Evolutionary conservation across 2,797 vertebrate species (phyloP).

Genomic region (Uromys caudimaculatus): DNA sequence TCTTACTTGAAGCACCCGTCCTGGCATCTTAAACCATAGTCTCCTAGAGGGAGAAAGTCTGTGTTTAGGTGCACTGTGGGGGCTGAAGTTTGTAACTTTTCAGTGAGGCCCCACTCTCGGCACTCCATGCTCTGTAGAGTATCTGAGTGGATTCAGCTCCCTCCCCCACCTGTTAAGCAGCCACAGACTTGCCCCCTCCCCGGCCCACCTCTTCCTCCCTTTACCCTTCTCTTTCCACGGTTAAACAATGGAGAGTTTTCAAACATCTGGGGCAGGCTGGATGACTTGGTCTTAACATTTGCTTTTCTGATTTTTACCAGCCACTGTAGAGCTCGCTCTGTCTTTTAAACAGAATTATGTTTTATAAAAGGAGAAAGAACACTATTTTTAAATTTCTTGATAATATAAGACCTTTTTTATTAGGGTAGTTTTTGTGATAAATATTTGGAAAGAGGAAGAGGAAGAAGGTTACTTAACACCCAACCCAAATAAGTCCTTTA

Average conservation of each 20-base stretch:
- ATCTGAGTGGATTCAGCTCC: neutral
- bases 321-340: constrained; percentile 21
- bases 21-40: neutral
- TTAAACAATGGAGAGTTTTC: neutral
- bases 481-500: neutral
- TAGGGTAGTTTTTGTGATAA: constrained; percentile 38
- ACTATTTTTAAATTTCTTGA: neutral
- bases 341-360: neutral
- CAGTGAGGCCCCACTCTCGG: neutral
- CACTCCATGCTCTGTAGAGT: neutral
- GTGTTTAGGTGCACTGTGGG: neutral
- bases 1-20: neutral
- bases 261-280: neutral
- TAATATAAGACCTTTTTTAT: neutral
- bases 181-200: neutral
- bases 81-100: neutral
- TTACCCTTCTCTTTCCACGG: neutral
- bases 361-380: neutral
- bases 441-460: constrained; percentile 18
- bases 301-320: neutral
- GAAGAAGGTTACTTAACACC: neutral
- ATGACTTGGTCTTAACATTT: neutral
- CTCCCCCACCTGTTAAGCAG: neutral
- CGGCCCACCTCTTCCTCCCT: neutral
- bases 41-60: neutral